A percentile compares a stretch with the other conserved stretches of the same genome.
Evolutionary conservation across 1,140 invertebrate species (phyloP).

Genomic region (Theocolax elegans): DNA sequence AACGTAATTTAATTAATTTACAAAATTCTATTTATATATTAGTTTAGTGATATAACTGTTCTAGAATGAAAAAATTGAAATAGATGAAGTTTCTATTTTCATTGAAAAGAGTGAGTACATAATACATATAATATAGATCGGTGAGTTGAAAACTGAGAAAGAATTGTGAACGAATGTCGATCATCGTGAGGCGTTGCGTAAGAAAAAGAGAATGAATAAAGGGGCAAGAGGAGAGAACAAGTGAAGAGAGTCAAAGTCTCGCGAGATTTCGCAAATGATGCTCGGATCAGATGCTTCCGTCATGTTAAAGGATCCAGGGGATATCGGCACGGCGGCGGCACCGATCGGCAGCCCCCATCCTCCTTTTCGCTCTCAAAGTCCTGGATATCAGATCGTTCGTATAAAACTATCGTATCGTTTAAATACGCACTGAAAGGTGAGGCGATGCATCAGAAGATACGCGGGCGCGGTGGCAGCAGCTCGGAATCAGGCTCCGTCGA

Average conservation of each 20-base stretch:
- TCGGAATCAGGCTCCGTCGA: conserved; percentile 37
- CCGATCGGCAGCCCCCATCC: neutral
- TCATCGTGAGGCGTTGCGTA: conserved; percentile 1
- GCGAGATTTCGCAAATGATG: conserved; percentile 56
- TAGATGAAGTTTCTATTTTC: no score
- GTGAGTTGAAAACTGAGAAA: no score
- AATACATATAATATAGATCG: no score
- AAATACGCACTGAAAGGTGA: conserved; percentile 70
- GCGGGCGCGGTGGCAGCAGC: conserved; percentile 63
- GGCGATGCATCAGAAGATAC: conserved; percentile 69
- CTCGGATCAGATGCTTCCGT: conserved; percentile 59
- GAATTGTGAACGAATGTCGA: no score
- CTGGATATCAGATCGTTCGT: conserved; percentile 68
- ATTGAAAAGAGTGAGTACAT: no score
- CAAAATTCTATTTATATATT: no score
- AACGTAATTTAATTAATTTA: no score
- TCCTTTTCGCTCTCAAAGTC: conserved; percentile 57
- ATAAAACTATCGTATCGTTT: conserved; percentile 70
- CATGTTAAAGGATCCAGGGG: conserved; percentile 56
- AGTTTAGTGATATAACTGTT: no score
- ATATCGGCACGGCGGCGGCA: conserved; percentile 41
- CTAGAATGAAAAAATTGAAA: no score
- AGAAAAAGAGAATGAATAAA: conserved; percentile 37
- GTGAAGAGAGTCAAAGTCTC: conserved; percentile 18
- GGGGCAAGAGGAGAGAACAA: conserved; percentile 39